Conservation (phyloP, 2,888 invertebrate genomes). For the Aleiodes alternator region DNA sequence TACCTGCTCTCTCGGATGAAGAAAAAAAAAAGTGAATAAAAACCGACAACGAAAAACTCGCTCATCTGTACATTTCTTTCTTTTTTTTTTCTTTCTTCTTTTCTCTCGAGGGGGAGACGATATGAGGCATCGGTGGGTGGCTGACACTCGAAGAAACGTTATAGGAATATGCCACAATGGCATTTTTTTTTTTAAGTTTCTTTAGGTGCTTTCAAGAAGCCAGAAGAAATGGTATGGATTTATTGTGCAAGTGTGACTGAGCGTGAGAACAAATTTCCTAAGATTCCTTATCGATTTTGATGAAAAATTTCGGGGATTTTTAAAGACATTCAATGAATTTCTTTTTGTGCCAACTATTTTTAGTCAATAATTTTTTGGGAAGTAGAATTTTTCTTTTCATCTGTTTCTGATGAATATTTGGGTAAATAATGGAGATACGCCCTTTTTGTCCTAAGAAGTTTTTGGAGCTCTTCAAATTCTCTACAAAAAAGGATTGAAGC, state of each 20-base stretch:
- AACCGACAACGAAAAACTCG: conserved; percentile 22
- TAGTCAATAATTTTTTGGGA: too few relatives aligned
- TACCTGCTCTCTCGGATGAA: conserved; percentile 36
- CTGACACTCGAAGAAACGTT: conserved; percentile 18
- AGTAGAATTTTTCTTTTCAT: too few relatives aligned
- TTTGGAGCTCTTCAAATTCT: too few relatives aligned
- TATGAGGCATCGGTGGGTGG: conserved; percentile 24
- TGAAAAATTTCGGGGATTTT: background rate
- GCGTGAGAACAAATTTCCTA: conserved; percentile 44
- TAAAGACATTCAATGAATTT: background rate
- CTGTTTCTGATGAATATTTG: too few relatives aligned
- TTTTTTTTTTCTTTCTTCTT: background rate
- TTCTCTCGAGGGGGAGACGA: background rate
- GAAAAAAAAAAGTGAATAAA: conserved; percentile 14
- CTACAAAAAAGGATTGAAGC: too few relatives aligned
- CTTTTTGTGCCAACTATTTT: background rate
- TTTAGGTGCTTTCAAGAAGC: conserved; percentile 6
- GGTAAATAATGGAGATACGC: too few relatives aligned
- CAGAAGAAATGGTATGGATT: conserved; percentile 5
- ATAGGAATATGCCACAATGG: conserved; percentile 23
- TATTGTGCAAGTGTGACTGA: conserved; percentile 49
- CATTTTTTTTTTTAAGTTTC: background rate
- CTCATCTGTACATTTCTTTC: conserved; percentile 28
- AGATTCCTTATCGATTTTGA: conserved; percentile 40
- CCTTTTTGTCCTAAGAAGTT: too few relatives aligned